Evolutionary conservation across 2,888 invertebrate species (phyloP).

Genomic region (Hypsopygia costalis): DNA sequence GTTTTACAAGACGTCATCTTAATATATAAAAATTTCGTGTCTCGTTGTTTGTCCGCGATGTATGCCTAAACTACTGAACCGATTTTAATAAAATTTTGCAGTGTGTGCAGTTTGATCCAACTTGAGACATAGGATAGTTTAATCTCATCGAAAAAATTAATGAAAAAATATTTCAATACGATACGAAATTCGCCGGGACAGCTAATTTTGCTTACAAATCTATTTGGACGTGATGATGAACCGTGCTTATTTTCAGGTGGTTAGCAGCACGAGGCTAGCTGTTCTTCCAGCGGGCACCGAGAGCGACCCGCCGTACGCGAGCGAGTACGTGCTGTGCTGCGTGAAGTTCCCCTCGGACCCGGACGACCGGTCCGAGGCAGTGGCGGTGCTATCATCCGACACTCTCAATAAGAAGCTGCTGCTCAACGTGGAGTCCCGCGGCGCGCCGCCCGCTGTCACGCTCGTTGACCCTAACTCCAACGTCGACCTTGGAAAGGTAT

Average conservation of each 20-base stretch:
- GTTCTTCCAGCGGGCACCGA: slow-evolving; percentile 86
- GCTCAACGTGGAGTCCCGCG: slow-evolving; percentile 91
- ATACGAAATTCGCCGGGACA: no score
- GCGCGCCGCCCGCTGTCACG: slow-evolving; percentile 78
- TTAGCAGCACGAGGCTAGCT: slow-evolving; percentile 88
- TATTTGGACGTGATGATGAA: no score
- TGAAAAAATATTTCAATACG: no score
- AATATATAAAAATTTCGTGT: no score
- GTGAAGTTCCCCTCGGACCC: slow-evolving; percentile 92
- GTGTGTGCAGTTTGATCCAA: no score
- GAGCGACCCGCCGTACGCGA: slow-evolving; percentile 88
- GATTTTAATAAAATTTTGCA: no score
- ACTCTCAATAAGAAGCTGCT: slow-evolving; percentile 87
- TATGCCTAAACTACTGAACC: no score
- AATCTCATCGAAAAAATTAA: no score
- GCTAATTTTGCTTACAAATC: no score
- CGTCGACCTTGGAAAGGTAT: slow-evolving; percentile 77
- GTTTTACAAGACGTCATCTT: no score
- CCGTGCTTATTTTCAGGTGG: slow-evolving; percentile 60
- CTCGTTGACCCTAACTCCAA: slow-evolving; percentile 73
- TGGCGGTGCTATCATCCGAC: slow-evolving; percentile 82
- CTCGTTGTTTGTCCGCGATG: no score
- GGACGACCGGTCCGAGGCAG: slow-evolving; percentile 89
- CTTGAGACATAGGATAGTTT: no score
- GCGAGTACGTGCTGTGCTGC: slow-evolving; percentile 93